Percentiles rank a stretch among this genome's conserved stretches.
These are phyloP conservation scores for Anas acuta DNA, from an alignment of 2,797 vertebrate genomes.

Conservation along the genomic window DNA sequence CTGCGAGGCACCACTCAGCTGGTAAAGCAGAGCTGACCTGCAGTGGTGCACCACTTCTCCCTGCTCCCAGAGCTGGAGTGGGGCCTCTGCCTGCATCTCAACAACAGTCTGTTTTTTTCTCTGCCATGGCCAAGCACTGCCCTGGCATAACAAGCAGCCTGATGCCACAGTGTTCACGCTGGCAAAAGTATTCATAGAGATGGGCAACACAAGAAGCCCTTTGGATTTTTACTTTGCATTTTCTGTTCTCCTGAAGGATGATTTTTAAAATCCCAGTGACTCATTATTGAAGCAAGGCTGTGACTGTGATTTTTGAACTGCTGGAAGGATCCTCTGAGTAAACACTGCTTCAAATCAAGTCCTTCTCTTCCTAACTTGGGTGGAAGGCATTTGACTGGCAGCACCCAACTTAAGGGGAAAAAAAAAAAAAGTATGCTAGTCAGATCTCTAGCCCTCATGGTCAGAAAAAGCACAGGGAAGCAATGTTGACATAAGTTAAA, in stretches of 20 bases:
- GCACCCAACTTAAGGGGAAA: background rate
- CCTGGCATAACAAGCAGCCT: constrained; percentile 18
- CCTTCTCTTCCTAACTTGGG: background rate
- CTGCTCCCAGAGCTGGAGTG: background rate
- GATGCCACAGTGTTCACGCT: constrained; percentile 25
- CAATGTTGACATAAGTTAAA: background rate
- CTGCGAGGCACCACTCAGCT: background rate
- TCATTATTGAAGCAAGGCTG: background rate
- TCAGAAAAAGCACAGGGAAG: background rate
- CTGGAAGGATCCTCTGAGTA: background rate
- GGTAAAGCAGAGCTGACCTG: constrained; percentile 18
- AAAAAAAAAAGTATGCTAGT: background rate
- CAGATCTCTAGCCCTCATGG: background rate
- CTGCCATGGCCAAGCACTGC: constrained; percentile 19
- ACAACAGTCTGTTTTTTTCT: background rate
- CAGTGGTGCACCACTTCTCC: background rate
- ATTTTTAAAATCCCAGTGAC: background rate
- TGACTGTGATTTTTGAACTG: background rate
- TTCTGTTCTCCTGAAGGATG: background rate
- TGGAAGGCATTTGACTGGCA: background rate
- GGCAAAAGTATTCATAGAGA: constrained; percentile 31
- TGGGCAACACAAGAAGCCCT: constrained; percentile 8
- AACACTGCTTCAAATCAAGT: constrained; percentile 32
- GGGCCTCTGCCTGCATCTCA: background rate
- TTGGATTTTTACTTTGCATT: constrained; percentile 7